These are phyloP conservation scores for Dromaius novaehollandiae DNA, from an alignment of 2,113 vertebrate species.

Conservation along the genomic window DNA sequence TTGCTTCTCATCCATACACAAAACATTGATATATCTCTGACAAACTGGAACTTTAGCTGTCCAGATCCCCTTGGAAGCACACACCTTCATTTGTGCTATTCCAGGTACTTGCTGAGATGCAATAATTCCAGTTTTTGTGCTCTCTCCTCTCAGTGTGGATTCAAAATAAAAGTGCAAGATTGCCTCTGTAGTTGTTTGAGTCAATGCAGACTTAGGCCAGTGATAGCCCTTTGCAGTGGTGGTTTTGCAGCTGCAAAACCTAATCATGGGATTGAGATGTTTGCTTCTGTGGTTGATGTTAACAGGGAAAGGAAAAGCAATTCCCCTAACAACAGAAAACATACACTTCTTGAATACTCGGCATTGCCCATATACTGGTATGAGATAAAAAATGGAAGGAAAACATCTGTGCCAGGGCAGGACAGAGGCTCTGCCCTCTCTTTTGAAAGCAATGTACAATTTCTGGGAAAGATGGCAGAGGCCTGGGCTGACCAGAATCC, in stretches of 20 bases:
- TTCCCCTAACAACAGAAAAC: neutral
- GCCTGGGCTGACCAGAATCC: neutral
- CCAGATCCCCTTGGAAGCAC: neutral
- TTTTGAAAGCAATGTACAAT: neutral
- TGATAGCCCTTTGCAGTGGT: neutral
- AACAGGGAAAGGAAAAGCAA: neutral
- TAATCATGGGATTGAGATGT: neutral
- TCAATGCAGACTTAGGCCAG: neutral
- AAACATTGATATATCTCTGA: neutral
- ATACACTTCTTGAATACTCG: neutral
- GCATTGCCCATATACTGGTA: neutral
- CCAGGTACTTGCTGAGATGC: neutral
- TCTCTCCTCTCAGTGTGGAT: neutral
- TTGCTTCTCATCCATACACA: neutral
- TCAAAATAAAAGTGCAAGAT: neutral
- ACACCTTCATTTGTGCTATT: neutral
- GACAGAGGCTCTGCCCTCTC: neutral
- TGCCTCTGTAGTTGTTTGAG: neutral
- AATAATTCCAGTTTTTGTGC: neutral
- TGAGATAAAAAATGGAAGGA: slow-evolving; percentile 7
- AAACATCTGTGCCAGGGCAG: neutral
- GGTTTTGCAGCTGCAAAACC: neutral
- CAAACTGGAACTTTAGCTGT: neutral
- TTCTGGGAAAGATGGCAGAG: neutral
- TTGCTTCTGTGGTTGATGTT: neutral